Evolutionary conservation across 2,113 vertebrate genomes (phyloP).

Genomic region (Phylloscopus whistleri): DNA sequence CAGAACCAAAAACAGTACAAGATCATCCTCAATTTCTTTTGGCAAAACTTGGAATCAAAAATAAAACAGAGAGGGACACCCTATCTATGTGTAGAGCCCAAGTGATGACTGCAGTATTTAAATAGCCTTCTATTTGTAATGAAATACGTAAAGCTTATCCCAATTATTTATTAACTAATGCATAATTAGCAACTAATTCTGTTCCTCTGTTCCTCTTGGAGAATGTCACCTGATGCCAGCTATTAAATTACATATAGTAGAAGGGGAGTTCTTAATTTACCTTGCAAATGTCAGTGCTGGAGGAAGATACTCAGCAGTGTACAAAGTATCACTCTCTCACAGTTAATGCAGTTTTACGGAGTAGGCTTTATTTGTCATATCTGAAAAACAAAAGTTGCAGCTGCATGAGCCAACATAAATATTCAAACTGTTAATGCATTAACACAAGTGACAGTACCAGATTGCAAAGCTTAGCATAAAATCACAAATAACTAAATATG

Average conservation of each 20-base stretch:
- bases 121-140: background rate
- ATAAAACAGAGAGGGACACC: background rate
- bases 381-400: background rate
- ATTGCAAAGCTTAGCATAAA: conserved; percentile 54
- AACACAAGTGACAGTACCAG: conserved; percentile 26
- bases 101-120: background rate
- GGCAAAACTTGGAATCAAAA: background rate
- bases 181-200: background rate
- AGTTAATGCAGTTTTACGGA: background rate
- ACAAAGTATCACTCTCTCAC: background rate
- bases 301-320: background rate
- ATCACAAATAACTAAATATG: conserved; percentile 50
- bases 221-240: background rate
- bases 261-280: background rate
- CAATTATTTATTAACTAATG: background rate
- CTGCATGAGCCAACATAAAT: background rate
- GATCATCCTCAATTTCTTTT: background rate
- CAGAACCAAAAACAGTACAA: background rate
- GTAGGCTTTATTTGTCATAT: background rate
- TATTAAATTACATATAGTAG: background rate
- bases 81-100: background rate
- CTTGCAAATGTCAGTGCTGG: background rate
- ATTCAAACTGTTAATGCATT: conserved; percentile 4
- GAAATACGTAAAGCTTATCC: background rate
- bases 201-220: background rate